Evolutionary conservation across 2,113 vertebrate species (phyloP), one percentile per base, ranked within the genome.

Genomic region (Mesitornis unicolor): DNA sequence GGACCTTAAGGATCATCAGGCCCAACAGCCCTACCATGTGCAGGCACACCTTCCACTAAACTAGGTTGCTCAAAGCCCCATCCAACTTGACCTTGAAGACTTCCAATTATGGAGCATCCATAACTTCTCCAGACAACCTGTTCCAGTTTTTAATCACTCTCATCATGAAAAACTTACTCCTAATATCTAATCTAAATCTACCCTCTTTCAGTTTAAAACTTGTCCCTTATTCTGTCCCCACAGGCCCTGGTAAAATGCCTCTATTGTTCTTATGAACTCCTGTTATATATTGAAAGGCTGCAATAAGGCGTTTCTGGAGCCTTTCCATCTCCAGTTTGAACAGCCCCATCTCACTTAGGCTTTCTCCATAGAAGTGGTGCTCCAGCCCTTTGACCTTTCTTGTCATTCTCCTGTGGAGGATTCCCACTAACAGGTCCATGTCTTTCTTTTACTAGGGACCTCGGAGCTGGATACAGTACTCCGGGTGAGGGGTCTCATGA

Each of bases 401-500:
- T 4, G 1, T 59, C 26, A 28, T 20, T 25, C 16, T 31, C 24
- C 7, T 28, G 14, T 59, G 18, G 13, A 59, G 5, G 17, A 65
- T 43, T 42, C 16, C 13, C 10, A 20, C 25, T 14, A 42, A 47
- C 16, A 59, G 22, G 15, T 60, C 38, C 33, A 15, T 25, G 13
- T 26, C 28, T n/a, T n/a, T 19, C 33, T 29, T 45, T 5, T 67
- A 10, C 7, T 25, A 9, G 16, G 13, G 13, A 42, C 7, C 10
- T 4, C 19, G 73, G 51, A 45, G 11, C 31, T 20, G 42, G 31
- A 9, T 25, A 5, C 20, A 43, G 6, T 50, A 4, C 57, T 45
- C 12, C 45, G 51, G 10, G 7, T 50, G 10, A n/a, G n/a, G 6
- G 1, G 18, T n/a, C 12, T 43, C 6, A 43, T 1, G 1, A 43